Base-by-base conservation (phyloP, 1,140 invertebrate species). In the Delia radicum region DNA sequence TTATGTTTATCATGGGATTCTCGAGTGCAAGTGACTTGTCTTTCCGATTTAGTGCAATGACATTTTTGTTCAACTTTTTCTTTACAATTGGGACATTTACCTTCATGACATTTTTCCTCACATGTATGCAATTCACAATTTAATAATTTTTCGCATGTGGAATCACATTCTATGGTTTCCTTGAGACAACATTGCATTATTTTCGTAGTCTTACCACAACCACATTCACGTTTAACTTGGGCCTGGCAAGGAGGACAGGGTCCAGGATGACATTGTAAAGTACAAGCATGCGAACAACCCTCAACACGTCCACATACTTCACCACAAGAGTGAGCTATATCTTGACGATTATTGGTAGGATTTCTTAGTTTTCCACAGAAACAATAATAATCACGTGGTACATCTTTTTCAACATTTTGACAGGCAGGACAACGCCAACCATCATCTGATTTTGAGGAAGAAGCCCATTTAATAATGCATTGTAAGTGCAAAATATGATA, bases 351-450 rank as follows among this genome's bases (percentile, higher is more conserved):
- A 87, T 90, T 92, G 73, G 92, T 90, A 3, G 93, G 95, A 85
- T 92, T 92, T 76, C 87, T 86, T 73, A 88, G 81, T 76, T 96
- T 95, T 0, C 94, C 93, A 87, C 95, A 96, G 85, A 95, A 96
- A 80, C 95, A 97, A 13, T 88, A 87, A 84, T 96, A 97, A 21
- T 92, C 89, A 0, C 89, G 87, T 0, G 95, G 95, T 28, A 94
- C 87, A 13, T 88, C 87, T 8, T 89, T 82, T 37, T 89, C 90
- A 1, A 92, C 90, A 81, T 93, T 93, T 82, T 96, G 95, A 84
- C 95, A 97, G 0, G 94, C 94, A 15, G 96, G 97, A 85, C 97
- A 99, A 21, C 96, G 90, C 97, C 97, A 99, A 26, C 89, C 90
- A 63, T 94, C 87, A 90, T 92, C 91, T 29, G 90, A 89, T 83